These are phyloP conservation scores for Cathartes aura DNA, from an alignment of 2,113 vertebrate genomes.

Conservation along the genomic window DNA sequence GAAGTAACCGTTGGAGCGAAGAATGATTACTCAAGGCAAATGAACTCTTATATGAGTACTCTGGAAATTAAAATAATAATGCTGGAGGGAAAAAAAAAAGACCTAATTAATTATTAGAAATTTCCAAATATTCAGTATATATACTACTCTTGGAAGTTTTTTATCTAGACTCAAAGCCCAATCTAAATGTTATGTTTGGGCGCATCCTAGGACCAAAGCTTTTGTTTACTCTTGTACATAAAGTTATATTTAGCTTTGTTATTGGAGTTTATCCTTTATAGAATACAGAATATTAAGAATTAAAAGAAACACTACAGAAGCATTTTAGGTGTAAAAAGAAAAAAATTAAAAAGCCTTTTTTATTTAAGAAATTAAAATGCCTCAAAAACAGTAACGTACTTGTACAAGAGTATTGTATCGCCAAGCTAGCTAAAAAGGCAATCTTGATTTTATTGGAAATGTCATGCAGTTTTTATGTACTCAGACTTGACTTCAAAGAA, in stretches of 20 bases:
- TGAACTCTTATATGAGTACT: not conserved
- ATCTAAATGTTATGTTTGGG: not conserved
- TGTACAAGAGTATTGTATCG: not conserved
- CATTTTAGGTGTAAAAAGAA: not conserved
- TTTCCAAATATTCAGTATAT: not conserved
- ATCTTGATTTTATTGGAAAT: not conserved
- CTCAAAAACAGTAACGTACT: not conserved
- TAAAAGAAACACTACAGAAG: not conserved
- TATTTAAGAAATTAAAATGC: not conserved
- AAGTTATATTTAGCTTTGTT: not conserved
- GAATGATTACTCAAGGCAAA: slow-evolving; percentile 28
- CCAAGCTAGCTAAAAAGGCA: not conserved
- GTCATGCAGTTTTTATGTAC: not conserved
- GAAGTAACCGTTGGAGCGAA: slow-evolving; percentile 28
- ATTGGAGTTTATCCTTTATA: not conserved
- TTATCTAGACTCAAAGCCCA: not conserved
- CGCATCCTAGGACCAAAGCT: not conserved
- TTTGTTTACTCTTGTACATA: not conserved
- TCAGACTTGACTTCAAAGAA: not conserved
- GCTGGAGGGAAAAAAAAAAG: not conserved
- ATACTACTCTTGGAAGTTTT: not conserved
- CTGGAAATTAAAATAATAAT: slow-evolving; percentile 28
- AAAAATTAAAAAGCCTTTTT: not conserved
- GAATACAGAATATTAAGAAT: not conserved
- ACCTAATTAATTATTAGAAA: not conserved